A percentile compares a stretch with the other conserved stretches of the same genome.
These are phyloP conservation scores for Neoascia interrupta DNA, from an alignment of 2,888 invertebrate genomes.

Conservation along the genomic window DNA sequence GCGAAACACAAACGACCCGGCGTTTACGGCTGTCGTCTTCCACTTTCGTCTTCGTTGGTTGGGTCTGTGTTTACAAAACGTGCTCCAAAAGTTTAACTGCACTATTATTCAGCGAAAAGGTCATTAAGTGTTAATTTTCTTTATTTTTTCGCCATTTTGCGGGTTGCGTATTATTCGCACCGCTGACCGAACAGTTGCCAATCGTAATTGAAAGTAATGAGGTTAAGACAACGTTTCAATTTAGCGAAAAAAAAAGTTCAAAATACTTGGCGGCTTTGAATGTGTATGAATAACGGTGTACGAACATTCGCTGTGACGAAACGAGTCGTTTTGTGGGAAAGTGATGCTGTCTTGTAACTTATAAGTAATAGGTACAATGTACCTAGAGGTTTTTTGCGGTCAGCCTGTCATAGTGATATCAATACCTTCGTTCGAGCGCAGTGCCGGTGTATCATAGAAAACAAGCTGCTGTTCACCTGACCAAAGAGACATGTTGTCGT, in stretches of 20 bases:
- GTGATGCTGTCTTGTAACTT: neutral
- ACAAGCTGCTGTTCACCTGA: too few species aligned
- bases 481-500: too few species aligned
- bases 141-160: neutral
- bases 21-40: constrained; percentile 15
- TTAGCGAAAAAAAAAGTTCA: constrained; percentile 3
- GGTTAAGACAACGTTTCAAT: constrained; percentile 17
- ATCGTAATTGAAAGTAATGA: neutral
- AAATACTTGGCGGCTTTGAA: too few species aligned
- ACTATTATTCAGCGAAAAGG: constrained; percentile 37
- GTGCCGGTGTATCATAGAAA: too few species aligned
- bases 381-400: too few species aligned
- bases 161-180: constrained; percentile 1
- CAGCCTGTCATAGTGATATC: too few species aligned
- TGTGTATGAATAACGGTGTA: neutral
- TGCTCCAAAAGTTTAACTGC: constrained; percentile 32
- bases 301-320: neutral
- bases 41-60: neutral
- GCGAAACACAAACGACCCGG: constrained; percentile 12
- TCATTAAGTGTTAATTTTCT: constrained; percentile 36
- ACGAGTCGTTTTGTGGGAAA: neutral
- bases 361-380: too few species aligned
- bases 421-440: too few species aligned
- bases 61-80: constrained; percentile 20
- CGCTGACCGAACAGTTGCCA: neutral